phyloP scores from a whole-genome alignment of 2,113 vertebrate genomes.

The Rhinoptilus africanus region DNA sequence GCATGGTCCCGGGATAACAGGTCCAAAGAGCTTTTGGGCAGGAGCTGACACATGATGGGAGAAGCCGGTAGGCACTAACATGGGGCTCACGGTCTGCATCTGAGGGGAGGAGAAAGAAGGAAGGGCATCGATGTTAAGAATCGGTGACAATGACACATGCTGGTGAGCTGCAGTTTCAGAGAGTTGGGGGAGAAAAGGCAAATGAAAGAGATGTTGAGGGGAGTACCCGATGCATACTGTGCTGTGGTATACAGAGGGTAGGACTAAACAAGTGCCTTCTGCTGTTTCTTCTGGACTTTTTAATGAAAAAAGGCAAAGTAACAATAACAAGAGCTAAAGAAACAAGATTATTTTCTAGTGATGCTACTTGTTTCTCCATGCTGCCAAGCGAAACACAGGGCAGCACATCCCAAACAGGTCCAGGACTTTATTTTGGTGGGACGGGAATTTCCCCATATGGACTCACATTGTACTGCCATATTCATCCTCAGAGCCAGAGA shows the following conservation, averaged over 20 bases:
- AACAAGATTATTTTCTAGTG: neutral
- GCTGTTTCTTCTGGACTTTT: neutral
- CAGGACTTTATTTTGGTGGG: neutral
- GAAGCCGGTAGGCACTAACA: fast-evolving
- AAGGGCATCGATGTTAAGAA: no score
- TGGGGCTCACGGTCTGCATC: neutral
- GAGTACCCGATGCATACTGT: fast-evolving
- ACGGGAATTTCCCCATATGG: fast-evolving
- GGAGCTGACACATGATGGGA: neutral
- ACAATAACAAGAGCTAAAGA: neutral
- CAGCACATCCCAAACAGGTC: neutral
- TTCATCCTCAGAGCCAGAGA: neutral
- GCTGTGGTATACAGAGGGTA: fast-evolving
- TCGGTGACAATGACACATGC: neutral
- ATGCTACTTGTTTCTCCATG: neutral
- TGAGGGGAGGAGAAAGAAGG: neutral
- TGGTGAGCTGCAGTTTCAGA: neutral
- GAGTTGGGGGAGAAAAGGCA: neutral
- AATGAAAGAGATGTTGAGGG: neutral
- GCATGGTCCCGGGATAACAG: fast-evolving
- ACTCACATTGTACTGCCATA: neutral
- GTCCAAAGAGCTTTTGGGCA: neutral
- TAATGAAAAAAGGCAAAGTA: neutral
- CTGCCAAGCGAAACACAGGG: neutral
- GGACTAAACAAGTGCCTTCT: neutral